Base-by-base conservation (phyloP, 2,888 invertebrate genomes). In the Hylaea fasciaria region DNA sequence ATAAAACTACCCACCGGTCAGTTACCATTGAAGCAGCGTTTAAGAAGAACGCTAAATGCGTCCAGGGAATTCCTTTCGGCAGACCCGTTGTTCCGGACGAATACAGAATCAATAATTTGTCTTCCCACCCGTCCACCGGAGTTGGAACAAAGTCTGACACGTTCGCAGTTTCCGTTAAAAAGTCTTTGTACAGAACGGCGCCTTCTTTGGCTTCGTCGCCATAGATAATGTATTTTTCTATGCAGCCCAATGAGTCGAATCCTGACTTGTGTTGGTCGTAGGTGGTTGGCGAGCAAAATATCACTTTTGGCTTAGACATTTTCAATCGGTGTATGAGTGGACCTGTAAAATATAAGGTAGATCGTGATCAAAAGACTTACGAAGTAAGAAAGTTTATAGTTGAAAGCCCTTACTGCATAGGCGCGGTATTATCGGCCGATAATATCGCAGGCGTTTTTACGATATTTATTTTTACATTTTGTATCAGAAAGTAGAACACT, bases 51-150 rank as follows among this genome's bases (percentile, higher is more conserved):
- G 40, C 67, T 8, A 75, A 37, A 66, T 81, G 80, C 0, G 76
- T 78, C n/a, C 71, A 50, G 0, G 74, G 77, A 0, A 76, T 58
- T 0, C 77, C 80, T 55, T 80, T 80, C 0, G 80, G 74, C 29
- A 79, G 35, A 0, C 81, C 80, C 3, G 79, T 78, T 0, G 81
- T 81, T 0, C 80, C 81, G 2, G 81, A 80, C 0, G 80, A 78
- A 58, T 61, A 78, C 0, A 76, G 14, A 8, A 78, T 70, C 0
- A 78, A 51, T 0, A 66, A 56, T 0, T 48, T 7, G 28, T 79
- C 77, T 0, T 67, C 60, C 70, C 68, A 72, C 4, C 79, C 79
- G 0, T 72, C 65, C 0, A 78, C 77, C n/a, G n/a, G n/a, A n/a
- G n/a, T n/a, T n/a, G n/a, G n/a, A n/a, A n/a, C n/a, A n/a, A n/a